These are phyloP conservation scores for Scophthalmus maximus DNA, from an alignment of 2,113 vertebrate species.

Conservation along the genomic window DNA sequence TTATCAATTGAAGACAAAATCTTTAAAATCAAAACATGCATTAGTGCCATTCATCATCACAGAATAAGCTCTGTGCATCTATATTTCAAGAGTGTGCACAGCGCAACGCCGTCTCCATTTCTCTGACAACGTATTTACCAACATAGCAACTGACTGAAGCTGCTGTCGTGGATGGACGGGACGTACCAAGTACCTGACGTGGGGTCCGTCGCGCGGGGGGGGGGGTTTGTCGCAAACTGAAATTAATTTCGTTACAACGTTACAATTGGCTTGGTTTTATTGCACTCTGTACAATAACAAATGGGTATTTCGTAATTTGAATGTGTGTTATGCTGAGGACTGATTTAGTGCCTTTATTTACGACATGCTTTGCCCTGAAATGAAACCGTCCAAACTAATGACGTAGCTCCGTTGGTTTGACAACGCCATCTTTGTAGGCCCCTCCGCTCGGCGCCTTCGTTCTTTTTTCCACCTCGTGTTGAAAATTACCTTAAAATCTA, in stretches of 20 bases:
- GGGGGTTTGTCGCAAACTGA: background rate
- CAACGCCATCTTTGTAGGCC: conserved; percentile 71
- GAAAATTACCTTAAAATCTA: conserved; percentile 8
- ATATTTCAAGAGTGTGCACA: no score
- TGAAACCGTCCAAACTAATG: conserved; percentile 49
- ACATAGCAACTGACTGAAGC: conserved; percentile 18
- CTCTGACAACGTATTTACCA: background rate
- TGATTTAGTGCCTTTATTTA: background rate
- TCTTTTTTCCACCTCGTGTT: conserved; percentile 52
- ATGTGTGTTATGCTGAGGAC: no score
- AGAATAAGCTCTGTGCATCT: no score
- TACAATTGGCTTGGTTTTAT: background rate
- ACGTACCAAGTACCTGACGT: background rate
- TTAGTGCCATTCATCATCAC: no score
- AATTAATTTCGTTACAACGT: background rate
- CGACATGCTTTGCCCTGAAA: background rate
- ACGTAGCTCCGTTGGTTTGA: conserved; percentile 76
- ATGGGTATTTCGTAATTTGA: no score
- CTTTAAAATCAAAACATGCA: no score
- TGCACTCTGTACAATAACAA: fast-evolving
- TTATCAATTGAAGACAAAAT: no score
- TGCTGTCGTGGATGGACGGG: background rate
- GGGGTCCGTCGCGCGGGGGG: background rate
- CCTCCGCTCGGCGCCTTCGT: conserved; percentile 23
- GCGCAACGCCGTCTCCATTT: conserved; percentile 47